A percentile compares a stretch with the other conserved stretches of the same genome.
phyloP scores from a whole-genome alignment of 2,888 invertebrate species.

The Margaritifera margaritifera region DNA sequence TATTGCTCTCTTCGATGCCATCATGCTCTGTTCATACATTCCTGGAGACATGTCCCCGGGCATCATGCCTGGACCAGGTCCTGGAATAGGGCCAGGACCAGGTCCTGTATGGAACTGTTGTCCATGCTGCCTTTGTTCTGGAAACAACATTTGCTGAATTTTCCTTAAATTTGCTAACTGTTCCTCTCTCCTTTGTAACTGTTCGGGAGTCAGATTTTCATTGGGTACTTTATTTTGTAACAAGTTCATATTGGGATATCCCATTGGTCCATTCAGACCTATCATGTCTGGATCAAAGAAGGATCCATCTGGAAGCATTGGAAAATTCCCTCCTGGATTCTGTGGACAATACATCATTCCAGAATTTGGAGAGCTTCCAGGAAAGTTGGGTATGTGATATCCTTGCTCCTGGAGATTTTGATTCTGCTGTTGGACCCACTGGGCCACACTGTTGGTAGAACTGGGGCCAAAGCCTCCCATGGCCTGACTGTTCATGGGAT shows the following conservation, averaged over 20 bases:
- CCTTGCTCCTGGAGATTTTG: constrained; percentile 61
- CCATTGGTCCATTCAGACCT: constrained; percentile 32
- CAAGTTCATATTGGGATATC: constrained; percentile 50
- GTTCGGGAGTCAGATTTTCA: constrained; percentile 96
- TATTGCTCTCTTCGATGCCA: constrained; percentile 55
- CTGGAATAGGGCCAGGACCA: constrained; percentile 38
- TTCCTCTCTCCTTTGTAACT: constrained; percentile 93
- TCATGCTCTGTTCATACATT: constrained; percentile 57
- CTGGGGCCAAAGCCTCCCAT: constrained; percentile 44
- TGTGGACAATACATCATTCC: constrained; percentile 41
- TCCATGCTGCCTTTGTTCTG: constrained; percentile 76
- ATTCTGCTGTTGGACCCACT: constrained; percentile 71
- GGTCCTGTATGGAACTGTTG: constrained; percentile 46
- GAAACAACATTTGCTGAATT: constrained; percentile 94
- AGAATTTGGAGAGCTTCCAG: constrained; percentile 28
- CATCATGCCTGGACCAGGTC: constrained; percentile 48
- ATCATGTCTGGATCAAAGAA: constrained; percentile 50
- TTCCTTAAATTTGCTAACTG: constrained; percentile 91
- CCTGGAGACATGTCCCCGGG: constrained; percentile 51
- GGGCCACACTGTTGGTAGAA: constrained; percentile 58
- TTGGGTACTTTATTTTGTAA: constrained; percentile 70
- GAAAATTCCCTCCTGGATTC: constrained; percentile 38
- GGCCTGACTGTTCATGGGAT: constrained; percentile 34
- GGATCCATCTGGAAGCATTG: constrained; percentile 51
- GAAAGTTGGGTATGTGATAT: constrained; percentile 19